Conservation (phyloP, 2,888 invertebrate species). For the Spisula subtruncata region DNA sequence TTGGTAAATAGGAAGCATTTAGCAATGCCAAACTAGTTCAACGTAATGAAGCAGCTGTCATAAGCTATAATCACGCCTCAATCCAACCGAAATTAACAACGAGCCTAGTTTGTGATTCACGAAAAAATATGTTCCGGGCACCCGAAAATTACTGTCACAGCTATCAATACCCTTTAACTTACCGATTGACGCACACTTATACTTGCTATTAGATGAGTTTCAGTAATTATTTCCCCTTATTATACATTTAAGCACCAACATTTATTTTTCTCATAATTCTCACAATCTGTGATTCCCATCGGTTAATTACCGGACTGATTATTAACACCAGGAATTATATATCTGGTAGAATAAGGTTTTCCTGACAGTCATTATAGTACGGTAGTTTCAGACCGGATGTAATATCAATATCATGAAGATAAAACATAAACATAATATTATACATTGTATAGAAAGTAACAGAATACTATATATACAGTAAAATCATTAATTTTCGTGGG, state of each 20-base stretch:
- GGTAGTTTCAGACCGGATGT: not conserved
- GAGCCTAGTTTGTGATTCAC: not conserved
- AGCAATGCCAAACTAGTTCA: slow-evolving; percentile 20
- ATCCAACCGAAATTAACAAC: not conserved
- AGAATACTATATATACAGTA: too few species aligned
- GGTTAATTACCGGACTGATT: not conserved
- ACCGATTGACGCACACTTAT: not conserved
- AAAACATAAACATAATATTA: not conserved
- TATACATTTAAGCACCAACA: not conserved
- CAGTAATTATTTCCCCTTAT: slow-evolving; percentile 19
- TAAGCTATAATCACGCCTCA: slow-evolving; percentile 14
- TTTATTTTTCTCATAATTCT: slow-evolving; percentile 3
- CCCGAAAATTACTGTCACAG: not conserved
- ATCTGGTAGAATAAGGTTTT: not conserved
- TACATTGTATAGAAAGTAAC: too few species aligned
- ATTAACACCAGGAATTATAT: slow-evolving; percentile 11
- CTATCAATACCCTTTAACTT: not conserved
- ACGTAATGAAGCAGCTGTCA: slow-evolving; percentile 42
- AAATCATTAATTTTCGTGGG: too few species aligned
- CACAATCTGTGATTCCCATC: slow-evolving; percentile 7
- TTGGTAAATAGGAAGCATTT: slow-evolving; percentile 50
- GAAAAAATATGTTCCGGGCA: slow-evolving; percentile 7
- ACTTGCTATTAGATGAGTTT: slow-evolving; percentile 10
- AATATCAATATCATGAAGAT: not conserved
- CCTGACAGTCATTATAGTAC: not conserved